A percentile compares a stretch with the other conserved stretches of the same genome.
Evolutionary conservation across 2,797 vertebrate genomes (phyloP).

Genomic region (Sebastes steindachneri): DNA sequence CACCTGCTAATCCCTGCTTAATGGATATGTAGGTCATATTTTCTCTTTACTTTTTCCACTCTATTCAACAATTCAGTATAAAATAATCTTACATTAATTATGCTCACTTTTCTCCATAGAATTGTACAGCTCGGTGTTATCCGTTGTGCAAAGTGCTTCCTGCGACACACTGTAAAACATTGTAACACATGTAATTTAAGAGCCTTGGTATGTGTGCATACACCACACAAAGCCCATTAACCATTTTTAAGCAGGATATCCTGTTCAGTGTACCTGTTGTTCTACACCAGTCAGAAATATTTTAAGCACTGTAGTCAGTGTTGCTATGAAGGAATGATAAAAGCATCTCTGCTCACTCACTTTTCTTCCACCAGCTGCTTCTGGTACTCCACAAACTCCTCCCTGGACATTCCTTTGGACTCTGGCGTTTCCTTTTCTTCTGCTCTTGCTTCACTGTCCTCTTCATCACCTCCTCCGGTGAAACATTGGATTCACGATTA

Average conservation of each 20-base stretch:
- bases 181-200: not conserved
- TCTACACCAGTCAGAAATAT: not conserved
- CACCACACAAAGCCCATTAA: not conserved
- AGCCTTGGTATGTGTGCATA: not conserved
- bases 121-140: not conserved
- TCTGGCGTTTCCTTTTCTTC: constrained; percentile 63
- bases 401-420: constrained; percentile 71
- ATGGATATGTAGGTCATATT: constrained; percentile 39
- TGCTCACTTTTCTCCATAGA: not conserved
- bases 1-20: constrained; percentile 31
- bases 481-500: constrained; percentile 78
- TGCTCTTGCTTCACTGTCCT: constrained; percentile 16
- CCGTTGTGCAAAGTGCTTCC: not conserved
- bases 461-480: constrained; percentile 50
- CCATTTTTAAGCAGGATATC: not conserved
- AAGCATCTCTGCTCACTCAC: constrained; percentile 69
- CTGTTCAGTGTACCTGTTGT: not conserved
- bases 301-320: not conserved
- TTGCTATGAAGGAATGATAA: not conserved
- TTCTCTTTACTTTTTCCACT: constrained; percentile 1
- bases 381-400: constrained; percentile 86
- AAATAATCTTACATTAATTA: not conserved
- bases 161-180: not conserved
- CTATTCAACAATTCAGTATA: not conserved
- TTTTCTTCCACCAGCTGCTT: constrained; percentile 84